A percentile compares a stretch with the other conserved stretches of the same genome.
phyloP scores from a whole-genome alignment of 2,797 vertebrate species.

The Meriones psammophilus region DNA sequence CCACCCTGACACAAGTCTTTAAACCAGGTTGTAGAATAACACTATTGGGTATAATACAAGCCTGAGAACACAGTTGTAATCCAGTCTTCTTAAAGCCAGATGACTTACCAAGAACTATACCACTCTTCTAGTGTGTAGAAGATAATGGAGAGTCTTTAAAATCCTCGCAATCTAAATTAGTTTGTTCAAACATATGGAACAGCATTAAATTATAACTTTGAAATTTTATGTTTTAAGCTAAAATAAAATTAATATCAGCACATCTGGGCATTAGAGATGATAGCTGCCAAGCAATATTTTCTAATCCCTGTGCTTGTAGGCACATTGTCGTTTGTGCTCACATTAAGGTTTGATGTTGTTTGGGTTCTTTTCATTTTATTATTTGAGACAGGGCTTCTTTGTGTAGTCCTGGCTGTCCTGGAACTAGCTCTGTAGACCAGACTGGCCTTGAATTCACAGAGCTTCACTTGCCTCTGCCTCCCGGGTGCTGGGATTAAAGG shows the following conservation, averaged over 20 bases:
- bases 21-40: neutral
- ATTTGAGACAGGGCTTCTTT: neutral
- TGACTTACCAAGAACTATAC: neutral
- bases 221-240: conserved; percentile 17
- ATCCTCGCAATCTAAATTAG: conserved; percentile 8
- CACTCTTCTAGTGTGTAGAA: neutral
- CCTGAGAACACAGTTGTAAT: neutral
- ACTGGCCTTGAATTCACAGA: neutral
- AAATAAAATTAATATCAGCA: conserved; percentile 29
- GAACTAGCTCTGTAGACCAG: neutral
- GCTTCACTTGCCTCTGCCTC: neutral
- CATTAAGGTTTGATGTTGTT: neutral
- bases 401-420: neutral
- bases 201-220: neutral
- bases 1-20: neutral
- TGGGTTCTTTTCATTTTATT: neutral
- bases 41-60: neutral
- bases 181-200: neutral
- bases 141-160: neutral
- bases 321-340: neutral
- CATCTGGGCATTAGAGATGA: neutral
- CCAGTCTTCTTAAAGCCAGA: conserved; percentile 20
- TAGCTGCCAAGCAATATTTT: neutral
- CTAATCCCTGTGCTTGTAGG: neutral
- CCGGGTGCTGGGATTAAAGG: neutral